A percentile compares a stretch with the other conserved stretches of the same genome.
Evolutionary conservation across 2,888 invertebrate species (phyloP).

Genomic region (Lasioglossum marginatum): DNA sequence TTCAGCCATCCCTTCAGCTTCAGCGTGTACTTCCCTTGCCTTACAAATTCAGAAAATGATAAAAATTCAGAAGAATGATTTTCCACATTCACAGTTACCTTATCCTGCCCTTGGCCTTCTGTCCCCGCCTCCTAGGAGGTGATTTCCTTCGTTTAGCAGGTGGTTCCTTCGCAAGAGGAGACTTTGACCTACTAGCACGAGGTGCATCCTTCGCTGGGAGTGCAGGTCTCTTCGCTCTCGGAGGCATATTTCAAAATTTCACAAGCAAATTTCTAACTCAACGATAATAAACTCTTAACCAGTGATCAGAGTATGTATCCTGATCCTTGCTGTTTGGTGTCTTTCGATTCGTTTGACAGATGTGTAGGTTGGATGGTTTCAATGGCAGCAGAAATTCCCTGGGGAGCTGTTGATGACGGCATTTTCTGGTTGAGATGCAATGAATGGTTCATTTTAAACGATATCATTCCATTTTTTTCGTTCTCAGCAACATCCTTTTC

Average conservation of each 20-base stretch:
- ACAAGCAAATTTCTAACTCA: too few species aligned
- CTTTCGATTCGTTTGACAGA: not conserved
- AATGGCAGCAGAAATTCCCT: not conserved
- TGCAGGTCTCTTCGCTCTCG: not conserved
- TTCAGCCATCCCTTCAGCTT: conserved; percentile 71
- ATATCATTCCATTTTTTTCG: not conserved
- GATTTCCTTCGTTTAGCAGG: not conserved
- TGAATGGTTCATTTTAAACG: not conserved
- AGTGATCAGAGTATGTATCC: too few species aligned
- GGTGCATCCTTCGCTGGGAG: not conserved
- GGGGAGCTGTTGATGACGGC: not conserved
- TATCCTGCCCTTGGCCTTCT: conserved; percentile 12
- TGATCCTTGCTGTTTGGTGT: not conserved
- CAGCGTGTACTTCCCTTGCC: not conserved
- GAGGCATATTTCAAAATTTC: conserved; percentile 8
- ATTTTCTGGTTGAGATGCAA: not conserved
- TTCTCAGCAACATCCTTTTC: not conserved
- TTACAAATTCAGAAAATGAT: not conserved
- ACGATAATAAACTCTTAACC: too few species aligned
- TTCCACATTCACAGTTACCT: not conserved
- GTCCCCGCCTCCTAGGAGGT: not conserved
- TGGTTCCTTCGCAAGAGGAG: not conserved
- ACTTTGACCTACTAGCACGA: not conserved
- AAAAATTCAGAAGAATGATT: not conserved
- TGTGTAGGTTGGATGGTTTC: conserved; percentile 10